Conservation (phyloP, 2,113 vertebrate species). For the Trochalopteron elliotii region DNA sequence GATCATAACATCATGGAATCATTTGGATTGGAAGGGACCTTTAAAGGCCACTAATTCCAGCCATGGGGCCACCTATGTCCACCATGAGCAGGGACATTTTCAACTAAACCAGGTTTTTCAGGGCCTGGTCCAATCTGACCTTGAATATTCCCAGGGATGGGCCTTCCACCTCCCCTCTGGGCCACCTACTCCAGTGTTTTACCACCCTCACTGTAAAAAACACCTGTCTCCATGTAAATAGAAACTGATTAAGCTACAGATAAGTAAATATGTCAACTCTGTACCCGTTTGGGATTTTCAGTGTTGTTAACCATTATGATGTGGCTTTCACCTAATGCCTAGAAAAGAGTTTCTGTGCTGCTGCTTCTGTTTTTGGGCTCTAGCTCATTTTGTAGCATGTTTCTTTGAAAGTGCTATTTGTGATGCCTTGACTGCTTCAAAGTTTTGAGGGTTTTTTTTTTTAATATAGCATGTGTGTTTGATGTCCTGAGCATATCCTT, state of each 20-base stretch:
- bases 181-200: not conserved
- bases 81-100: not conserved
- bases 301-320: not conserved
- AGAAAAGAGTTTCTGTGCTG: not conserved
- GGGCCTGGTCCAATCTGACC: not conserved
- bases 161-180: not conserved
- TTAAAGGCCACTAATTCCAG: not conserved
- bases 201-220: not conserved
- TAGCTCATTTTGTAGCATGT: not conserved
- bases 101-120: not conserved
- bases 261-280: not conserved
- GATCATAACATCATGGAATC: not conserved
- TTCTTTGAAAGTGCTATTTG: not conserved
- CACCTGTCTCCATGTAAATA: not conserved
- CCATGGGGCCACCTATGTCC: not conserved
- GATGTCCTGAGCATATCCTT: not conserved
- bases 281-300: not conserved
- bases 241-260: not conserved
- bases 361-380: not conserved
- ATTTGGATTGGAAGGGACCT: not conserved
- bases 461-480: not conserved
- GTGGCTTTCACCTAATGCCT: not conserved
- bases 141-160: not conserved
- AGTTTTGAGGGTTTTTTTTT: not conserved
- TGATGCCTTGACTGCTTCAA: not conserved